These are phyloP conservation scores for Prorops nasuta DNA, from an alignment of 1,140 invertebrate species.

Conservation along the genomic window DNA sequence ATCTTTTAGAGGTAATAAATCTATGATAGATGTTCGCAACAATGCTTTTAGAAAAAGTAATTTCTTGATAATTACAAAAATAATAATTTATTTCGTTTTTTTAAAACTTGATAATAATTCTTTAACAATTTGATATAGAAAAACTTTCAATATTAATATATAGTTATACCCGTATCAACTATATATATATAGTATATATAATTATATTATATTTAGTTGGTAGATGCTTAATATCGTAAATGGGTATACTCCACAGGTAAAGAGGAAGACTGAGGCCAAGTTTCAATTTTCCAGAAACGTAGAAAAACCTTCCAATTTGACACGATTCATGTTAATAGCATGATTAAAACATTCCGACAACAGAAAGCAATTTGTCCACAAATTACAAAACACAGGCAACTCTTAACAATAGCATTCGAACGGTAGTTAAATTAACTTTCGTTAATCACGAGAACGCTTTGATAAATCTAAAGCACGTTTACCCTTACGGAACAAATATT, in stretches of 20 bases:
- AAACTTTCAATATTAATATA: too few species aligned
- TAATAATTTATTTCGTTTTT: too few species aligned
- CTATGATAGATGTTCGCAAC: too few species aligned
- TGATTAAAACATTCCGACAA: constrained; percentile 24
- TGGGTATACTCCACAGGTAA: constrained; percentile 14
- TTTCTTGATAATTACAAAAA: too few species aligned
- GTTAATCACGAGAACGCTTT: constrained; percentile 41
- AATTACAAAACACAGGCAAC: constrained; percentile 18
- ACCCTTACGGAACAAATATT: background rate
- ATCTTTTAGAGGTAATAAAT: too few species aligned
- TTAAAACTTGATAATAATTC: too few species aligned
- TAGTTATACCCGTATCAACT: too few species aligned
- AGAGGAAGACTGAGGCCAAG: constrained; percentile 21
- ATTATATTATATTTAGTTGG: too few species aligned
- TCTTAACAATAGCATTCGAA: constrained; percentile 20
- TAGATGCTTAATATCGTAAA: constrained; percentile 7
- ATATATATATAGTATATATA: too few species aligned
- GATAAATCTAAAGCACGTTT: constrained; percentile 25
- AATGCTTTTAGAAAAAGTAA: too few species aligned
- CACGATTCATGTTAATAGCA: constrained; percentile 13
- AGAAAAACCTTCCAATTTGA: constrained; percentile 18
- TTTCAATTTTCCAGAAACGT: constrained; percentile 14
- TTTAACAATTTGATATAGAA: too few species aligned
- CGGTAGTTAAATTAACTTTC: constrained; percentile 36
- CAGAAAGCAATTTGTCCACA: constrained; percentile 18